These are phyloP conservation scores for Malurus melanocephalus DNA, from an alignment of 2,113 vertebrate genomes.

Conservation along the genomic window DNA sequence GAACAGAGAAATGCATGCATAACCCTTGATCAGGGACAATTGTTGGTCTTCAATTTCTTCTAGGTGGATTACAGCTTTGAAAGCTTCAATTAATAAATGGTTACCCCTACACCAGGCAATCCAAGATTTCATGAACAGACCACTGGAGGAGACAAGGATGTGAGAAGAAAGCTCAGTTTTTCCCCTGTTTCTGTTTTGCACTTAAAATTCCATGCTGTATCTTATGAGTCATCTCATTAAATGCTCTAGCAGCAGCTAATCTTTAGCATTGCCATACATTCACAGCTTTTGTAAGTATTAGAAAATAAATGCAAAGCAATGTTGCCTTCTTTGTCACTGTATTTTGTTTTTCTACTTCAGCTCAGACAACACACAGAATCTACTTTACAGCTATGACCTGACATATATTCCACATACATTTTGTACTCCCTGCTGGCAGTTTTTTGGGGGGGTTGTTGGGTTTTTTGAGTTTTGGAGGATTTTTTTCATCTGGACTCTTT, in stretches of 20 bases:
- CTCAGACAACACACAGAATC: background rate
- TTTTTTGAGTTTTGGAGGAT: background rate
- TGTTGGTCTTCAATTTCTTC: constrained; percentile 22
- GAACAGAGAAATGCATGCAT: background rate
- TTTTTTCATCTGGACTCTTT: background rate
- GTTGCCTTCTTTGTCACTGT: background rate
- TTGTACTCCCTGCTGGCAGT: background rate
- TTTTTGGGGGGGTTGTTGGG: background rate
- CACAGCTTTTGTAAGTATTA: constrained; percentile 6
- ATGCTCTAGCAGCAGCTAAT: background rate
- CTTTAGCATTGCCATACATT: background rate
- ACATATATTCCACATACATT: background rate
- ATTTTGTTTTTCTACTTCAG: background rate
- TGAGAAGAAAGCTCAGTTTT: constrained; percentile 45
- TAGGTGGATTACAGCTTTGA: constrained; percentile 88
- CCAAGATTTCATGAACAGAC: constrained; percentile 82
- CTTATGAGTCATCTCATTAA: background rate
- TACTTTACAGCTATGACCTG: background rate
- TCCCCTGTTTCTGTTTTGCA: background rate
- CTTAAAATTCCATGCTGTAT: background rate
- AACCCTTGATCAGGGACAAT: background rate
- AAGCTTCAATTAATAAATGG: constrained; percentile 86
- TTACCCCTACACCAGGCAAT: constrained; percentile 84
- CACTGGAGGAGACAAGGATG: constrained; percentile 85
- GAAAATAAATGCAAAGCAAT: constrained; percentile 24